Base-by-base conservation (phyloP, 2,113 vertebrate species). In the Gavia stellata region DNA sequence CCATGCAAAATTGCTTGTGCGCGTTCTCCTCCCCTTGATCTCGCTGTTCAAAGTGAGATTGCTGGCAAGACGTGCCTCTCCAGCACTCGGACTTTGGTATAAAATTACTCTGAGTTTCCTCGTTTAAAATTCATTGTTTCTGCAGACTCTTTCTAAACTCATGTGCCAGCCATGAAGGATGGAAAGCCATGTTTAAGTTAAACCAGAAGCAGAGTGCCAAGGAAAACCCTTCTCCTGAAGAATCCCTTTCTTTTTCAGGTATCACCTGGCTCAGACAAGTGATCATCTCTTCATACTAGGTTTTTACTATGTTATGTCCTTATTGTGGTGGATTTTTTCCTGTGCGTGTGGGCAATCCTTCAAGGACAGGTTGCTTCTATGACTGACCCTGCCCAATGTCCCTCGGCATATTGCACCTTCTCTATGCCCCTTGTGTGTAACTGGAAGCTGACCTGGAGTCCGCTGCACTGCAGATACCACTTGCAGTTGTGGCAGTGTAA, bases 21-120 rank as follows among this genome's bases (percentile, higher is more conserved):
- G 2, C 47, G 21, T 78, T 71, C 47, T 77, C 21, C 8, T 66
- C 6, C 26, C 17, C 16, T 10, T 59, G 21, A 47, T 90, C 26
- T 87, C 38, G 13, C 17, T 62, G 62, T 36, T 80, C n/a, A 24
- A 31, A 53, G 65, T 61, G 65, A 79, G 80, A 44, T 20, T 38
- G 33, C 36, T 84, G 70, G 38, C n/a, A 55, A 25, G 44, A 53
- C 17, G 5, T 40, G 25, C 65, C 47, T 58, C 55, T 55, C 74
- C 38, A 67, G 29, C n/a, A 34, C 33, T 77, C 0, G 0, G 31
- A 65, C 11, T 49, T 61, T 3, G 21, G 21, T 78, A 18, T 62
- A 50, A 72, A 86, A 49, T 42, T 58, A 31, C 17, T 59, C 42
- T 71, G 31, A 49, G 34, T 61, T 89, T 67, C 29, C 42, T 42